These are phyloP conservation scores for Bos javanicus DNA, from an alignment of 2,113 vertebrate species.

Conservation along the genomic window DNA sequence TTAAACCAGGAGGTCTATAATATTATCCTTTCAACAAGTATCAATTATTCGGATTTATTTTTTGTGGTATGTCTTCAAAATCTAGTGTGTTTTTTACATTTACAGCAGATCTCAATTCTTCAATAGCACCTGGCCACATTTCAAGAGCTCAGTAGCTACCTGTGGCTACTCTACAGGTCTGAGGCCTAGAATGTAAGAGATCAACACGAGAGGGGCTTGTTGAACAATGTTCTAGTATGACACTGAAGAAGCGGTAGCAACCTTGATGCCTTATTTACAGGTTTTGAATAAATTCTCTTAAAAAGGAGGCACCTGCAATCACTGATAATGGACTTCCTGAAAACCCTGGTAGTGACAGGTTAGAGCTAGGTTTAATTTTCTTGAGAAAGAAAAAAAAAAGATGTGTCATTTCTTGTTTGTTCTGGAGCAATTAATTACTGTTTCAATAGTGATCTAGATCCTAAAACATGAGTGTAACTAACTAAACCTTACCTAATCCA, in stretches of 20 bases:
- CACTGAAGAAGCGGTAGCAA: background rate
- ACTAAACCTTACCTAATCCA: background rate
- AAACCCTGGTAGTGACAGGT: background rate
- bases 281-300: background rate
- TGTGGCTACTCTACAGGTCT: background rate
- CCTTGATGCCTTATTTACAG: background rate
- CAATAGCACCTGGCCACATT: background rate
- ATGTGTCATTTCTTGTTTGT: background rate
- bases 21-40: background rate
- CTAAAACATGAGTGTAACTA: background rate
- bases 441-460: background rate
- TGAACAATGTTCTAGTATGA: background rate
- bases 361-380: background rate
- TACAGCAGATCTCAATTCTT: background rate
- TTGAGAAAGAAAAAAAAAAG: background rate
- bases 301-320: background rate
- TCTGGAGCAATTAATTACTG: background rate
- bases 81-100: background rate
- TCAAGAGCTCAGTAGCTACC: background rate
- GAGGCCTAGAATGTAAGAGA: background rate
- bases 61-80: background rate
- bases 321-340: background rate
- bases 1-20: background rate
- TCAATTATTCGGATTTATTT: background rate
- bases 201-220: background rate